Evolutionary conservation across 1,140 invertebrate genomes (phyloP).

Genomic region (Drosophila dunni): DNA sequence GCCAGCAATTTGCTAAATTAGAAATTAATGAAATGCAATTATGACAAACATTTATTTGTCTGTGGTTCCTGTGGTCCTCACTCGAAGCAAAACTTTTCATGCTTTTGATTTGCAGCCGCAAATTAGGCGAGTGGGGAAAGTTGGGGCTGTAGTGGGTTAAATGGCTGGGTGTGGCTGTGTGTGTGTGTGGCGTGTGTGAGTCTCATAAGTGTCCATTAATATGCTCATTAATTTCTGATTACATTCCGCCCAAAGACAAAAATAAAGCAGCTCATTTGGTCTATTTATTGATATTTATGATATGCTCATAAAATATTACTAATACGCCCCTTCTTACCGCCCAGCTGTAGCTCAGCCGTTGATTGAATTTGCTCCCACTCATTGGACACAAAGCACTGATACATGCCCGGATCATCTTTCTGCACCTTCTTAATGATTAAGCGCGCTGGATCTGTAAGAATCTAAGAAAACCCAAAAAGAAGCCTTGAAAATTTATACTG

Average conservation of each 20-base stretch:
- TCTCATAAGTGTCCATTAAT: conserved; percentile 72
- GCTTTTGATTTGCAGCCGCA: conserved; percentile 19
- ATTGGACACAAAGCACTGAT: conserved; percentile 95
- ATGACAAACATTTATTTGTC: conserved; percentile 81
- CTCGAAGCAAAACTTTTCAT: conserved; percentile 21
- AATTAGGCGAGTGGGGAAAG: conserved; percentile 29
- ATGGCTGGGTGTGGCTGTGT: neutral
- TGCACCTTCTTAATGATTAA: conserved; percentile 84
- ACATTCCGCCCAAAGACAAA: conserved; percentile 1
- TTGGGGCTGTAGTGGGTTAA: neutral
- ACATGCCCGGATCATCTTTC: conserved; percentile 87
- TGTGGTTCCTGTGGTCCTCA: conserved; percentile 70
- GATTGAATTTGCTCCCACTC: conserved; percentile 94
- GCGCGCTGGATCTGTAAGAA: conserved; percentile 79
- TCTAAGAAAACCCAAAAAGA: conserved; percentile 45
- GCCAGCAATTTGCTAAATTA: conserved; percentile 81
- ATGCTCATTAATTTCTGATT: conserved; percentile 61
- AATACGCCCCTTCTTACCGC: conserved; percentile 87
- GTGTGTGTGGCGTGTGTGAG: conserved; percentile 17
- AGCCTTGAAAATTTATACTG: too few relatives aligned
- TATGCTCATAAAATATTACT: conserved; percentile 33
- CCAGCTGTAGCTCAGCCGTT: conserved; percentile 92
- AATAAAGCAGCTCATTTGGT: conserved; percentile 3
- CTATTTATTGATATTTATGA: conserved; percentile 28
- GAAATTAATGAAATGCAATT: conserved; percentile 84